Percentiles rank a stretch among this genome's conserved stretches.
These are phyloP conservation scores for Metallyticus violacea DNA, from an alignment of 2,888 invertebrate genomes.

Conservation along the genomic window DNA sequence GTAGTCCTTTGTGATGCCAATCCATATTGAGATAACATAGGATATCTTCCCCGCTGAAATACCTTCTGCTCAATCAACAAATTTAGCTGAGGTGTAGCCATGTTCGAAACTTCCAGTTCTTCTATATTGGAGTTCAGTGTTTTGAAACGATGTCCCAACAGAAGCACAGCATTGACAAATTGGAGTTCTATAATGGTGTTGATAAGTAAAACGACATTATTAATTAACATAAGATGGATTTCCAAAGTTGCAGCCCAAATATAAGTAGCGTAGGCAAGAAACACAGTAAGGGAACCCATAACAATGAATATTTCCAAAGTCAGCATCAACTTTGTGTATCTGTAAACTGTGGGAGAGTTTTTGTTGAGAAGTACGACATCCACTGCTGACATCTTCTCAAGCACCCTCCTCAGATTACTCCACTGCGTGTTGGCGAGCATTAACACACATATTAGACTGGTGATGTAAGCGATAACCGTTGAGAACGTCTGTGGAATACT, in stretches of 20 bases:
- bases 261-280: background rate
- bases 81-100: background rate
- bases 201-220: background rate
- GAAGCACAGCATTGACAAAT: background rate
- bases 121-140: background rate
- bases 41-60: background rate
- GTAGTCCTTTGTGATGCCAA: background rate
- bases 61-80: background rate
- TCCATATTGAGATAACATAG: background rate
- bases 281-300: background rate
- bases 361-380: background rate
- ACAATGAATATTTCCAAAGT: background rate
- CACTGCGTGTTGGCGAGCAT: background rate
- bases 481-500: background rate
- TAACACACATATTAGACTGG: background rate
- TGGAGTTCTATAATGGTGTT: background rate
- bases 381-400: background rate
- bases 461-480: background rate
- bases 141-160: background rate
- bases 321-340: background rate
- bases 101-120: background rate
- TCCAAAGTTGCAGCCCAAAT: background rate
- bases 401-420: background rate
- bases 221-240: background rate
- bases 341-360: background rate